Evolutionary conservation across 1,140 invertebrate species (phyloP).

Genomic region (Drosophila cardini): DNA sequence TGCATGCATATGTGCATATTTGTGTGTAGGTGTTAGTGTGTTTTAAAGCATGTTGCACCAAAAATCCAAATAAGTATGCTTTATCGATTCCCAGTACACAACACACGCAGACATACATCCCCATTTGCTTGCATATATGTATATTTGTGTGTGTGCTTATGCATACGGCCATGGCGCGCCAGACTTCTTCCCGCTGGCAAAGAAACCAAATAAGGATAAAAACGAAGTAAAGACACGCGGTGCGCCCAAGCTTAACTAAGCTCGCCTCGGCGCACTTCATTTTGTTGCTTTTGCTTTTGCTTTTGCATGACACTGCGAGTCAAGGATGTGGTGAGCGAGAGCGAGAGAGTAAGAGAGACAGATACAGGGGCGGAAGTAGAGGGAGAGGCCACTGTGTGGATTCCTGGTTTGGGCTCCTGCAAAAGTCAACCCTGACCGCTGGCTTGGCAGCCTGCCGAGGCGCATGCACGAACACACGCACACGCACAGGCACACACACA

Average conservation of each 20-base stretch:
- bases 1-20: constrained; percentile 3
- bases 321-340: background rate
- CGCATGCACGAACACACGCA: constrained; percentile 69
- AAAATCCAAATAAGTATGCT: constrained; percentile 81
- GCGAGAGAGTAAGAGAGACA: background rate
- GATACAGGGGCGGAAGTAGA: no score
- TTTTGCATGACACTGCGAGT: constrained; percentile 28
- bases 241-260: constrained; percentile 45
- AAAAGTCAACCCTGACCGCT: constrained; percentile 80
- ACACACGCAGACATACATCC: constrained; percentile 38
- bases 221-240: constrained; percentile 62
- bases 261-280: constrained; percentile 56
- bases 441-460: constrained; percentile 49
- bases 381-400: constrained; percentile 15
- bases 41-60: constrained; percentile 81
- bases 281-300: constrained; percentile 54
- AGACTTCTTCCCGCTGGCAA: constrained; percentile 27
- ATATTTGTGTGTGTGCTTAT: background rate
- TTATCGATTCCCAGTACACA: constrained; percentile 69
- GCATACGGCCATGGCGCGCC: no score
- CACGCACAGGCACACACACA: constrained; percentile 16
- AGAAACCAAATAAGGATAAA: constrained; percentile 73
- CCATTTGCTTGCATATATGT: constrained; percentile 13
- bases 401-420: constrained; percentile 47
- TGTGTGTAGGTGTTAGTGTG: constrained; percentile 34